Conservation (phyloP, 2,888 invertebrate genomes). For the Tetramorium bicarinatum region DNA sequence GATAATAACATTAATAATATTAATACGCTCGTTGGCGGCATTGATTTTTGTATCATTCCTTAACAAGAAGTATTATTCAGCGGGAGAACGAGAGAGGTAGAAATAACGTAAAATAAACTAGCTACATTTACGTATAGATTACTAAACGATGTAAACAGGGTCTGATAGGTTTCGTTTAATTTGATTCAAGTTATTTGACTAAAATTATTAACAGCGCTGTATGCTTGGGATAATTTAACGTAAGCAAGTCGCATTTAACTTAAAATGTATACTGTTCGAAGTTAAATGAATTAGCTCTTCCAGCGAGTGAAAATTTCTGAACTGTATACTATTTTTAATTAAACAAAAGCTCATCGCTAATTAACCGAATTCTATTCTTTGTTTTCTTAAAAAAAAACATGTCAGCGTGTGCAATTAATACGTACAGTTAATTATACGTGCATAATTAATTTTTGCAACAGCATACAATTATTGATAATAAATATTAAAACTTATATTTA, state of each 20-base stretch:
- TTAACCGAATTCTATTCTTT: conserved; percentile 7
- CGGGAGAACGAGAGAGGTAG: background rate
- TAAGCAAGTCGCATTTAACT: background rate
- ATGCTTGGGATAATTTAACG: background rate
- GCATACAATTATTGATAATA: background rate
- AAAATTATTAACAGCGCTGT: background rate
- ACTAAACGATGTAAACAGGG: conserved; percentile 45
- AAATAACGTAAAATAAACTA: conserved; percentile 33
- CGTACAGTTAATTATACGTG: background rate
- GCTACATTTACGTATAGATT: conserved; percentile 16
- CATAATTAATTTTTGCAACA: background rate
- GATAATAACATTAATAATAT: conserved; percentile 53
- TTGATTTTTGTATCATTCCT: conserved; percentile 42
- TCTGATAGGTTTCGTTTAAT: conserved; percentile 31
- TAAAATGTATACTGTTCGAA: background rate
- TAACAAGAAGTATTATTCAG: conserved; percentile 40
- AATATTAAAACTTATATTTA: conserved; percentile 5
- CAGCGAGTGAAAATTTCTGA: background rate
- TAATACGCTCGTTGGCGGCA: conserved; percentile 39
- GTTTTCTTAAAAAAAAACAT: background rate
- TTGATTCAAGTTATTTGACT: conserved; percentile 8
- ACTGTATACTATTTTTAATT: background rate
- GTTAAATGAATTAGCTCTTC: background rate
- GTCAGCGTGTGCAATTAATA: too few species aligned
- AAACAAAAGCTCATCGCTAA: background rate